Percentiles rank a stretch among this genome's conserved stretches.
Conservation (phyloP, 2,113 vertebrate species). For the Mirza zaza region DNA sequence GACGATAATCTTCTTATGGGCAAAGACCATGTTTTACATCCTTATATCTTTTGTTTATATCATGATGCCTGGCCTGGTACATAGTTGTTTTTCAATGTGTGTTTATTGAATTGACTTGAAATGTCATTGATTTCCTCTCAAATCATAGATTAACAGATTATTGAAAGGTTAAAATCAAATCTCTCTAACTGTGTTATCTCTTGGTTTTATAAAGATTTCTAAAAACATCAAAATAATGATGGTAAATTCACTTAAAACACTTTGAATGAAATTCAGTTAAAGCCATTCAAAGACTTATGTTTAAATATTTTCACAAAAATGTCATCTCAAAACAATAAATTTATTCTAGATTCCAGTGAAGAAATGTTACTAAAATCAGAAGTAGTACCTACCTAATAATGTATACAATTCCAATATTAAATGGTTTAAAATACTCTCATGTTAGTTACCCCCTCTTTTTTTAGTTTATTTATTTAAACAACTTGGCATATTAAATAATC, state of each 20-base stretch:
- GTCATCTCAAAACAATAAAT: background rate
- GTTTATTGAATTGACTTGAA: background rate
- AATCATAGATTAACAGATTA: constrained; percentile 5
- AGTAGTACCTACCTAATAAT: background rate
- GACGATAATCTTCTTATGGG: background rate
- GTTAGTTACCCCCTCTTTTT: background rate
- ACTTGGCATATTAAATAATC: background rate
- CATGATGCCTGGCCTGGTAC: background rate
- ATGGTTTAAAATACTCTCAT: background rate
- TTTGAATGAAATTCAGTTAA: background rate
- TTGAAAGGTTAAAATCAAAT: constrained; percentile 21
- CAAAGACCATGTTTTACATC: background rate
- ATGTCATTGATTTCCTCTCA: background rate
- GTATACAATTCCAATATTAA: background rate
- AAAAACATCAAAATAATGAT: constrained; percentile 19
- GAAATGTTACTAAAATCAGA: constrained; percentile 36
- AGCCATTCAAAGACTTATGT: background rate
- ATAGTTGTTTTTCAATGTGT: background rate
- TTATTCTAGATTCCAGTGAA: background rate
- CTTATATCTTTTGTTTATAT: background rate
- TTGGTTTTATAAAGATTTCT: constrained; percentile 19
- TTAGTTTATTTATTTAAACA: constrained; percentile 3
- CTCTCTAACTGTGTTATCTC: background rate
- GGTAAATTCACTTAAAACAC: background rate
- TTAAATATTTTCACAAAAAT: constrained; percentile 25